Evolutionary conservation across 2,113 vertebrate genomes (phyloP).

Genomic region (Cryptomyrus ogoouensis): DNA sequence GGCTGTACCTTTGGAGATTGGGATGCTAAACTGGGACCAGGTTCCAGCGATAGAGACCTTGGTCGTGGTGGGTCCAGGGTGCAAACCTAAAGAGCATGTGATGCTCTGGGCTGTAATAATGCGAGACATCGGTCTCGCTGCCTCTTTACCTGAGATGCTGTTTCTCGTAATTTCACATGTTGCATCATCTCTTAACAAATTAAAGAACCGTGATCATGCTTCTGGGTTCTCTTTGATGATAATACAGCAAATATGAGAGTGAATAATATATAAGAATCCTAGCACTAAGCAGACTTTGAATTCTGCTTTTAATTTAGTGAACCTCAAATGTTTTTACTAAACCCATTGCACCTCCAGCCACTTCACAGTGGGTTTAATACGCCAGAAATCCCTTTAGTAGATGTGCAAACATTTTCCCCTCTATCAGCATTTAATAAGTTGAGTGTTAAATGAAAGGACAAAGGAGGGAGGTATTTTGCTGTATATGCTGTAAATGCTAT

Average conservation of each 20-base stretch:
- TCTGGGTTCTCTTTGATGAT: background rate
- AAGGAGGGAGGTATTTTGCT: background rate
- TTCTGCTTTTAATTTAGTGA: background rate
- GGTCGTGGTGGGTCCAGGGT: background rate
- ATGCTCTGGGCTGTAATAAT: background rate
- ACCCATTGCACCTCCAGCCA: background rate
- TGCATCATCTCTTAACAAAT: constrained; percentile 22
- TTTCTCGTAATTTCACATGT: constrained; percentile 1
- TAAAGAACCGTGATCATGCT: background rate
- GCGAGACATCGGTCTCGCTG: background rate
- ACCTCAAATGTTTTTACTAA: background rate
- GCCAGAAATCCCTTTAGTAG: background rate
- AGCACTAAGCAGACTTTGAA: background rate
- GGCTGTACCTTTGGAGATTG: background rate
- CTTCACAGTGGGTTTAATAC: background rate
- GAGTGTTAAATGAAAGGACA: background rate
- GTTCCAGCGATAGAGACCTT: background rate
- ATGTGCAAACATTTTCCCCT: constrained; percentile 8
- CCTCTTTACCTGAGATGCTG: background rate
- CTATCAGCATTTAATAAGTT: background rate
- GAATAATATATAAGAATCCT: background rate
- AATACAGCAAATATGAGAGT: background rate
- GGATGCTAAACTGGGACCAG: background rate
- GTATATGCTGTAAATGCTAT: background rate
- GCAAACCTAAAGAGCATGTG: background rate